Evolutionary conservation across 2,888 invertebrate genomes (phyloP).

Genomic region (Hymenopus coronatus): DNA sequence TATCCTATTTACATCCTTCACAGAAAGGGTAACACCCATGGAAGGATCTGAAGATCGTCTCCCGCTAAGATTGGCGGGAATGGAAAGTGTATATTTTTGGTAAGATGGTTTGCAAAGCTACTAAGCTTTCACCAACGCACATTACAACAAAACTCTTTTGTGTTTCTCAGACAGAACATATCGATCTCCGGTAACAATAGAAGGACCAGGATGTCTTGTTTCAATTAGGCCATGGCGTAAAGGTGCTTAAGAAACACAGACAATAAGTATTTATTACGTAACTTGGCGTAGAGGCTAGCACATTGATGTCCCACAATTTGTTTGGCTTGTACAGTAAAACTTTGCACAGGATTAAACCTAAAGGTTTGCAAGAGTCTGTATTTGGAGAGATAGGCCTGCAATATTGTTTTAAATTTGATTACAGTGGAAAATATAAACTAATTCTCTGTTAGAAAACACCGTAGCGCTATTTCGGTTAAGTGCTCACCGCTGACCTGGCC

Average conservation of each 20-base stretch:
- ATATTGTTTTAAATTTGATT: no score
- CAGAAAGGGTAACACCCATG: neutral
- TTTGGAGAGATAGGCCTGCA: no score
- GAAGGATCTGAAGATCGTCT: neutral
- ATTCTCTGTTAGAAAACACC: no score
- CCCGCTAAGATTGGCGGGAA: neutral
- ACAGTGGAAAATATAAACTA: no score
- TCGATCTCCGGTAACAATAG: neutral
- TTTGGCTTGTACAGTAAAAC: neutral
- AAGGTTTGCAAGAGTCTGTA: no score
- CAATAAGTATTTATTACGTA: neutral
- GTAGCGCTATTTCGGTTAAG: no score
- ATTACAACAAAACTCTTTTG: neutral
- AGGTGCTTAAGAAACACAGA: neutral
- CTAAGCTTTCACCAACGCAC: neutral
- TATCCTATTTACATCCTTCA: constrained; percentile 2
- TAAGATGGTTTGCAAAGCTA: neutral
- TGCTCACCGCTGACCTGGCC: no score
- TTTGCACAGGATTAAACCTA: neutral
- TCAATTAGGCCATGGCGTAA: neutral
- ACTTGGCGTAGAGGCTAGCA: neutral
- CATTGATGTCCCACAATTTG: neutral
- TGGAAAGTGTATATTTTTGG: constrained; percentile 1
- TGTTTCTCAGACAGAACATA: neutral
- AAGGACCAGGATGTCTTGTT: neutral